Base-by-base conservation (phyloP, 2,797 vertebrate genomes). In the Sebastes oblongus region DNA sequence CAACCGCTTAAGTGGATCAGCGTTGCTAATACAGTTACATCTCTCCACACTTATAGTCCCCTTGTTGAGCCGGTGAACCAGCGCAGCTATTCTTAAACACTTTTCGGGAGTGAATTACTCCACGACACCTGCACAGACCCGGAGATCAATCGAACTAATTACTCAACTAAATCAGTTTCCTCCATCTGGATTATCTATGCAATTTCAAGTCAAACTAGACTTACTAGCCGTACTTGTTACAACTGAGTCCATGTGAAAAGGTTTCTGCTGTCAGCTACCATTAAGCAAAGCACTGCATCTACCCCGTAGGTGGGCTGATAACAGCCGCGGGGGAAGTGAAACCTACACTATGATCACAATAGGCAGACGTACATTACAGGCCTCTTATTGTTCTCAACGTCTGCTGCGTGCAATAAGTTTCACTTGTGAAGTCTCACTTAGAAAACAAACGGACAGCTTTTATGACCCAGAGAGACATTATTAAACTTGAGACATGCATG, bases 1-100 rank as follows among this genome's bases (percentile, higher is more conserved):
- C 67, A 70, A 67, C 64, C 14, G 66, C 87, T 87, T 90, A 90
- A 89, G 76, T 80, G 81, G 91, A 88, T 93, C 86, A 91, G 62
- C 4, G 27, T 1, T 1, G 69, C 74, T 89, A 88, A 89, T 82
- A 22, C 88, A 75, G 83, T 83, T 85, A 73, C 87, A 79, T 82
- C 83, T 82, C 77, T 66, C 74, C 60, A 50, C 42, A 3, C 67
- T 78, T 82, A 72, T 67, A 79, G 32, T 29, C 46, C 70, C 6
- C 54, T 8, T 4, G 52, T 46, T 71, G 73, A 88, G 62, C 75
- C 80, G 1, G 27, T 67, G 75, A 82, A 80, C 79, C 68, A 75
- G 50, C 2, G 22, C 39, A 13, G 75, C 67, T 78, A 80, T 80
- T 89, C 77, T 73, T 61, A 68, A 72, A 79, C 62, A 9, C 62